Evolutionary conservation across 2,113 vertebrate species (phyloP).

Genomic region (Seriola rivoliana): DNA sequence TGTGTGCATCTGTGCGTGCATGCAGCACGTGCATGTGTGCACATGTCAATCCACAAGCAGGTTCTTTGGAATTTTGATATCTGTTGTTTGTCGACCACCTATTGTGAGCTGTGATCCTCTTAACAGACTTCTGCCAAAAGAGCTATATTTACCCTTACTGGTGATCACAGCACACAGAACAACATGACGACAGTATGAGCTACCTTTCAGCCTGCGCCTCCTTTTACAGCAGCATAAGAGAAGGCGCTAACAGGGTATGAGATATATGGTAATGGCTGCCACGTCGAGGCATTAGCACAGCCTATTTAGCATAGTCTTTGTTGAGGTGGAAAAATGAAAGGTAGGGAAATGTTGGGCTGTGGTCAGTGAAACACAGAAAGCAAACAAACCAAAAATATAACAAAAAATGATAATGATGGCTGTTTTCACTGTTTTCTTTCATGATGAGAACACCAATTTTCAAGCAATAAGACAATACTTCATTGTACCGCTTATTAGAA

Average conservation of each 20-base stretch:
- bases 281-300: slow-evolving; percentile 39
- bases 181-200: slow-evolving; percentile 55
- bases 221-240: slow-evolving; percentile 25
- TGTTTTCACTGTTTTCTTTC: background rate
- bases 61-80: slow-evolving; percentile 67
- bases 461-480: background rate
- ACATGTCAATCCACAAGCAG: slow-evolving; percentile 46
- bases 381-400: background rate
- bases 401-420: background rate
- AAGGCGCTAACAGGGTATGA: slow-evolving; percentile 50
- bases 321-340: slow-evolving; percentile 43
- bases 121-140: slow-evolving; percentile 69
- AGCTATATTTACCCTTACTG: slow-evolving; percentile 74
- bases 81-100: slow-evolving; percentile 69
- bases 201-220: slow-evolving; percentile 49
- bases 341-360: slow-evolving; percentile 10
- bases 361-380: slow-evolving; percentile 7
- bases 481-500: slow-evolving; percentile 16
- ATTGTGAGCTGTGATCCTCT: slow-evolving; percentile 78
- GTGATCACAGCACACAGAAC: slow-evolving; percentile 69
- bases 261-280: slow-evolving; percentile 59
- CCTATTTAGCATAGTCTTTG: slow-evolving; percentile 59
- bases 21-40: slow-evolving; percentile 23
- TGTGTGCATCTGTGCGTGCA: slow-evolving; percentile 33
- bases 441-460: background rate